Evolutionary conservation across 2,888 invertebrate genomes (phyloP), one percentile per base, ranked within the genome.

Genomic region (Cabera pusaria): DNA sequence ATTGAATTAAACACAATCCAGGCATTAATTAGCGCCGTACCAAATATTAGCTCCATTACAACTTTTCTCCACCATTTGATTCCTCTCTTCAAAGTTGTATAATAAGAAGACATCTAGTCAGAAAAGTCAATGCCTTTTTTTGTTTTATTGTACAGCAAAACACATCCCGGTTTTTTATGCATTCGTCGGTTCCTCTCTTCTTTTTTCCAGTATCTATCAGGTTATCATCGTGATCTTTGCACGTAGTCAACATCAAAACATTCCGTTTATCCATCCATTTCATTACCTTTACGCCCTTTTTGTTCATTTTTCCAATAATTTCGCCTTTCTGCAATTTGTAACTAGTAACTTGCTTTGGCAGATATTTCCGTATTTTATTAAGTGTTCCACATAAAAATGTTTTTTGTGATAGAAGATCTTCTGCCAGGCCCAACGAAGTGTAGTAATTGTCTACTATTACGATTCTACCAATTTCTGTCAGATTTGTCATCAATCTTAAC

Each of bases 371-470:
- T 20, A 51, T 61, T 35, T 31, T 7, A 27, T 49, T 42, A 8
- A 62, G 17, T 16, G 59, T 65, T 11, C 61, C 59, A 36, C 51
- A 57, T 35, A 43, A 37, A 29, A 36, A 42, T 7, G 58, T 53
- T 48, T 58, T 49, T 23, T 51, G 24, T 16, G 17, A 16, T 25
- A 51, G 14, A 3, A 59, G 44, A 29, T 47, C 40, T 37, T 61
- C 54, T 1, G 56, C 58, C 17, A 64, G 40, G 24, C 29, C 49
- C 27, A 60, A 8, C 20, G 58, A 57, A 28, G 52, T 44, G 29
- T 64, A 67, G 33, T 50, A 64, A 50, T 64, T 64, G 31, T 64
- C 65, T 20, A 52, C 54, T 32, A 56, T 46, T 25, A 65, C 43
- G 8, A 49, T 49, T 31, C 56, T 35, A 8, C 59, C 52, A 26